Evolutionary conservation across 2,888 invertebrate genomes (phyloP).

Genomic region (Chrysolina haemoptera): DNA sequence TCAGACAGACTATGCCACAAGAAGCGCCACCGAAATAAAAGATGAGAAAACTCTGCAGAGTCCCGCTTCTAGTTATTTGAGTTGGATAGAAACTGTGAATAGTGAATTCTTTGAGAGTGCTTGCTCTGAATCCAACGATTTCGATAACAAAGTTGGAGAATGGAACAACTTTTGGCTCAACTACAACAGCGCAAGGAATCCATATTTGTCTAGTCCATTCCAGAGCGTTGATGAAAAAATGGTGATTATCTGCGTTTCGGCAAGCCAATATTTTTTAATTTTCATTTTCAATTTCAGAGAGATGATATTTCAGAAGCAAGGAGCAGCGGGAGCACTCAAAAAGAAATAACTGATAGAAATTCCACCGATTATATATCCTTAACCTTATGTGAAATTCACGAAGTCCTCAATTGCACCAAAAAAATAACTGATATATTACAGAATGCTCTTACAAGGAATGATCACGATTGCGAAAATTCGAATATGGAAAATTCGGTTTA

Average conservation of each 20-base stretch:
- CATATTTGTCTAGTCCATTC: slow-evolving; percentile 64
- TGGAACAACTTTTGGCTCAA: slow-evolving; percentile 71
- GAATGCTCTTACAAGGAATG: slow-evolving; percentile 64
- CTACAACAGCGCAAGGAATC: slow-evolving; percentile 66
- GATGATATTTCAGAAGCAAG: slow-evolving; percentile 66
- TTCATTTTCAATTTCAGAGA: slow-evolving; percentile 47
- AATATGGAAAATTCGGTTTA: slow-evolving; percentile 63
- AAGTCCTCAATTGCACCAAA: slow-evolving; percentile 66
- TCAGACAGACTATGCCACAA: slow-evolving; percentile 43
- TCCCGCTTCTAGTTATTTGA: slow-evolving; percentile 66
- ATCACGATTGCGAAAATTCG: slow-evolving; percentile 61
- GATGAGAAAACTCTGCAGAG: slow-evolving; percentile 61
- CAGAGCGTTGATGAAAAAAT: slow-evolving; percentile 52
- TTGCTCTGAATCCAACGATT: slow-evolving; percentile 51
- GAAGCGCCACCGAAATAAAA: slow-evolving; percentile 56
- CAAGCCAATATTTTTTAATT: not conserved
- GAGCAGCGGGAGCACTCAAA: slow-evolving; percentile 66
- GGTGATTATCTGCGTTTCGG: slow-evolving; percentile 20
- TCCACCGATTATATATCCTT: slow-evolving; percentile 59
- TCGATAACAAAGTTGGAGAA: slow-evolving; percentile 67
- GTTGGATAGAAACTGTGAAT: slow-evolving; percentile 68
- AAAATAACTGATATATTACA: slow-evolving; percentile 67
- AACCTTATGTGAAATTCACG: slow-evolving; percentile 65
- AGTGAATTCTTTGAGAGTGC: slow-evolving; percentile 64
- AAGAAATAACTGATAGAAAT: slow-evolving; percentile 64